Base-by-base conservation (phyloP, 2,113 vertebrate species). In the Epinephelus cyanopodus region DNA sequence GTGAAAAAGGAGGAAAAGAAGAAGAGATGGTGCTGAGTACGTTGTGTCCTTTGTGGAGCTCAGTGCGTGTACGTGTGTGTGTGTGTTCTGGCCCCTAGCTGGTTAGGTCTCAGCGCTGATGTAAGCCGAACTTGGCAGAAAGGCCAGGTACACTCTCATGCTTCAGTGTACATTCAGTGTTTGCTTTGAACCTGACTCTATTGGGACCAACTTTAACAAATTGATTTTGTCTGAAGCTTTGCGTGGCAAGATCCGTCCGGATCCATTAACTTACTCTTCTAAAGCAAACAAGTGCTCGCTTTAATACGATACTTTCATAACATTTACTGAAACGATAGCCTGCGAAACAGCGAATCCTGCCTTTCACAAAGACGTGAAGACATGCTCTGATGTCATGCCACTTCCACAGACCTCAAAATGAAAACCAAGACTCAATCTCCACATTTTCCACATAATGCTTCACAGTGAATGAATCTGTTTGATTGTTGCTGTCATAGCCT, bases 151-250 rank as follows among this genome's bases (percentile, higher is more conserved):
- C 75, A 62, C 75, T 84, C 77, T 80, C 71, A 81, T 42, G 54
- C 88, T 82, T 78, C 86, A 89, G 50, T 81, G 81, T 82, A 63
- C 71, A 67, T 78, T 77, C 64, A 79, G 7, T 80, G 73, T 85
- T 86, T 86, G 79, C 82, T 91, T 92, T 91, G 82, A 88, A 85
- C 74, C 80, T 74, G 74, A 85, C 39, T 83, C 83, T 63, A 21
- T 48, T 56, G 64, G 81, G 80, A 89, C 37, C 58, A 63, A 77
- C 82, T 81, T 90, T 67, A 76, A 79, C 80, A 79, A 89, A 82
- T 79, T 79, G 65, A 87, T 90, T 91, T 87, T 52, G 47, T 82
- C 70, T 83, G 73, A 91, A 82, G 80, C 64, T 77, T 79, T 84
- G 61, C 37, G 39, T 81, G 82, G 84, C 67, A 25, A 48, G 58